Evolutionary conservation across 2,888 invertebrate species (phyloP).

Genomic region (Ennomos quercinarius): DNA sequence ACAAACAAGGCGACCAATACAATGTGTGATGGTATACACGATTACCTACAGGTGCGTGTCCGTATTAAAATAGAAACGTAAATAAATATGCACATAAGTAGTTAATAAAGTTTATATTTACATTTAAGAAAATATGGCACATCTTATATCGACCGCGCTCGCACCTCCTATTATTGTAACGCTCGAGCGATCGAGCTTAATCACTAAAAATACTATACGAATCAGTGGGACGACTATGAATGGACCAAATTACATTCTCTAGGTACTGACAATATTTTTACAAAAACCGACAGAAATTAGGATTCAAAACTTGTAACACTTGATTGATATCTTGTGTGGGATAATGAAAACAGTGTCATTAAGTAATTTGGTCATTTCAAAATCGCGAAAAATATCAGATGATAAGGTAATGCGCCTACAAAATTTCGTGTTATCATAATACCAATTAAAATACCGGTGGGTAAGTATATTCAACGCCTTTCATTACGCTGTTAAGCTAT

Average conservation of each 20-base stretch:
- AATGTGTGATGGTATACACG: conserved; percentile 70
- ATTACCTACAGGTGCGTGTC: conserved; percentile 59
- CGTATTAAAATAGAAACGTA: conserved; percentile 67
- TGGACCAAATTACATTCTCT: conserved; percentile 26
- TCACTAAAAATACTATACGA: conserved; percentile 54
- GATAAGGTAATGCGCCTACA: conserved; percentile 64
- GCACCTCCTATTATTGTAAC: conserved; percentile 47
- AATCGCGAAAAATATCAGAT: conserved; percentile 47
- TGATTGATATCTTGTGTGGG: too few species aligned
- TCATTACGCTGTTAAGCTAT: conserved; percentile 63
- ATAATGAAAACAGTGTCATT: background rate
- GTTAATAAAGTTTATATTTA: conserved; percentile 82
- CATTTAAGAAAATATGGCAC: conserved; percentile 85
- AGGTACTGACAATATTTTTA: background rate
- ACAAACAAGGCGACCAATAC: conserved; percentile 75
- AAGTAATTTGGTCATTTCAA: conserved; percentile 30
- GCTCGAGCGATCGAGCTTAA: conserved; percentile 64
- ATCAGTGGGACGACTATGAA: conserved; percentile 46
- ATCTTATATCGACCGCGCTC: conserved; percentile 80
- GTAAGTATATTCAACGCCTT: conserved; percentile 78
- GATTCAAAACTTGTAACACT: too few species aligned
- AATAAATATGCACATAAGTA: conserved; percentile 82
- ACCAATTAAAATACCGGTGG: conserved; percentile 85
- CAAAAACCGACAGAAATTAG: background rate
- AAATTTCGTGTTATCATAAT: conserved; percentile 75